Conservation (phyloP, 2,113 vertebrate species). For the Corythoichthys haematopterus region DNA sequence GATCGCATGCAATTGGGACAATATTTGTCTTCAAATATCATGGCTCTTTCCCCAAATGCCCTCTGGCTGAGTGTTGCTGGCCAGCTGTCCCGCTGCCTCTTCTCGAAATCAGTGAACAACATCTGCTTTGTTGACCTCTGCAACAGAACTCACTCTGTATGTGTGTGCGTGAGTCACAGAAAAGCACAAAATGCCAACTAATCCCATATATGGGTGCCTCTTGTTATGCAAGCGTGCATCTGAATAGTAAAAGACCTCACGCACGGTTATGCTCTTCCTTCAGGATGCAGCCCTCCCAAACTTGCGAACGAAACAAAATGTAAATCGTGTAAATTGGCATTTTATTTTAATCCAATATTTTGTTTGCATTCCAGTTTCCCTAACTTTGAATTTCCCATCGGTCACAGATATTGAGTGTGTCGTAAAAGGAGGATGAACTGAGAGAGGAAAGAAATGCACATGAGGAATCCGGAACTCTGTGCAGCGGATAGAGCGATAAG, state of each 20-base stretch:
- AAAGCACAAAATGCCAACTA: slow-evolving; percentile 2
- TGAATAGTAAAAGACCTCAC: slow-evolving; percentile 14
- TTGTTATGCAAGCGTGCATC: slow-evolving; percentile 17
- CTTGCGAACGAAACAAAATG: slow-evolving; percentile 51
- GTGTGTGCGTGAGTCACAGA: slow-evolving; percentile 4
- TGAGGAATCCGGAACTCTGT: slow-evolving; percentile 35
- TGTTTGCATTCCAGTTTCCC: background rate
- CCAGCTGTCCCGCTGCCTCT: slow-evolving; percentile 23
- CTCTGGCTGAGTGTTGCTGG: slow-evolving; percentile 18
- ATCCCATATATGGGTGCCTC: background rate
- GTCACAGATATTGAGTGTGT: slow-evolving; percentile 31
- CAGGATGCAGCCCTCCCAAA: slow-evolving; percentile 11
- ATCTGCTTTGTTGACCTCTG: slow-evolving; percentile 56
- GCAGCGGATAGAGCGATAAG: slow-evolving; percentile 60
- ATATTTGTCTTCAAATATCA: slow-evolving; percentile 19
- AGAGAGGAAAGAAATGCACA: slow-evolving; percentile 23
- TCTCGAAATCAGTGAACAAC: slow-evolving; percentile 49
- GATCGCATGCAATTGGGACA: slow-evolving; percentile 3
- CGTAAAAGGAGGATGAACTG: slow-evolving; percentile 24
- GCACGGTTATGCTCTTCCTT: slow-evolving; percentile 20
- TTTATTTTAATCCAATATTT: slow-evolving; percentile 8
- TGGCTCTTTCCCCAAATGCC: slow-evolving; percentile 4
- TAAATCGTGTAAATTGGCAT: slow-evolving; percentile 34
- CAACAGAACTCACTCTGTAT: slow-evolving; percentile 13
- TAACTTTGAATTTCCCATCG: slow-evolving; percentile 15